Evolutionary conservation across 2,888 invertebrate genomes (phyloP).

Genomic region (Amphipyra berbera): DNA sequence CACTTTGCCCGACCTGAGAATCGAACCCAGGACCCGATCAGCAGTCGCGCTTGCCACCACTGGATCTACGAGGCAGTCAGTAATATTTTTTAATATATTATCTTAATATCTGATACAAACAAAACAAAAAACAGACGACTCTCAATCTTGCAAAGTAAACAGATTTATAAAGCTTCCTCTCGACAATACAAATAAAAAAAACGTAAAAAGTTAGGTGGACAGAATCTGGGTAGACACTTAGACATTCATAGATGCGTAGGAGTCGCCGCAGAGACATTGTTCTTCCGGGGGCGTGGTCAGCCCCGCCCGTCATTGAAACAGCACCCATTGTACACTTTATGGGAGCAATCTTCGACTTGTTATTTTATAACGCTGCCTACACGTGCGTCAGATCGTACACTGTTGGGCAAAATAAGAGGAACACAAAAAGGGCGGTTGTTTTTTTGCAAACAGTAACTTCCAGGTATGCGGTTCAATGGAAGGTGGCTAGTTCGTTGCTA

Average conservation of each 20-base stretch:
- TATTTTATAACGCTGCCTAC: conserved; percentile 50
- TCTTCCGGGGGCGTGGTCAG: conserved; percentile 56
- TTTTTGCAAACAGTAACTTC: no score
- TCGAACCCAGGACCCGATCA: no score
- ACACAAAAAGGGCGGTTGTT: conserved; percentile 23
- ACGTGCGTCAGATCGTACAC: conserved; percentile 24
- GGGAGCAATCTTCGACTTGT: conserved; percentile 59
- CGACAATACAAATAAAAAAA: conserved; percentile 11
- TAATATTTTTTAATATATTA: no score
- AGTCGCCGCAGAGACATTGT: conserved; percentile 47
- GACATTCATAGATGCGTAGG: conserved; percentile 59
- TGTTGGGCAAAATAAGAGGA: conserved; percentile 1
- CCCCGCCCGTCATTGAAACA: conserved; percentile 63
- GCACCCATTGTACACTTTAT: conserved; percentile 64
- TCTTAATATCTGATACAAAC: no score
- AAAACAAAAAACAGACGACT: background rate
- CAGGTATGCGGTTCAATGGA: no score
- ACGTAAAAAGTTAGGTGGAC: conserved; percentile 17
- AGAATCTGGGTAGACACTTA: conserved; percentile 20
- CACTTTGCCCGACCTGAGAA: no score
- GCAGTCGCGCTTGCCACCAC: no score
- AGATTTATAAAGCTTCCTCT: background rate
- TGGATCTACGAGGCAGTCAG: no score
- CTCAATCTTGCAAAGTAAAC: background rate
- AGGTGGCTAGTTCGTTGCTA: no score